Percentiles rank a stretch among this genome's conserved stretches.
Evolutionary conservation across 2,888 invertebrate genomes (phyloP).

Genomic region (Capitulum mitella): DNA sequence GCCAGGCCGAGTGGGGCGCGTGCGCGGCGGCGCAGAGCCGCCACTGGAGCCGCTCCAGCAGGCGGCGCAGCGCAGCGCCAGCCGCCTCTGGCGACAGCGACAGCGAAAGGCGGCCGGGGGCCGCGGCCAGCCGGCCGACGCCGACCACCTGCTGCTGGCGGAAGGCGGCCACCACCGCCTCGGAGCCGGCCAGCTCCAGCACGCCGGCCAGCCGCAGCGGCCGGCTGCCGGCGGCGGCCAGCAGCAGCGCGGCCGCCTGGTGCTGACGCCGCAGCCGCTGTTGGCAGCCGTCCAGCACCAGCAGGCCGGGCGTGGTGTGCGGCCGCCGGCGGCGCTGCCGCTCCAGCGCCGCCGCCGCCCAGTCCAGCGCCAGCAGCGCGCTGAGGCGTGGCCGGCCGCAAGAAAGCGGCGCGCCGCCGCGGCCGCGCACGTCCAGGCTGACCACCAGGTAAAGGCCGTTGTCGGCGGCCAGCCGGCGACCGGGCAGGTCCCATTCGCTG

Average conservation of each 20-base stretch:
- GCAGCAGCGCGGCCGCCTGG: conserved; percentile 9
- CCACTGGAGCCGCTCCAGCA: conserved; percentile 7
- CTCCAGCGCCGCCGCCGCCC: conserved; percentile 40
- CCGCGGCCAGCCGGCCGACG: not conserved
- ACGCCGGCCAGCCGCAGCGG: not conserved
- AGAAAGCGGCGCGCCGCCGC: conserved; percentile 45
- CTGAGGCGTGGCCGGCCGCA: conserved; percentile 32
- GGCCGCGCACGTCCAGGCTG: conserved; percentile 48
- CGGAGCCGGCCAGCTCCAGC: not conserved
- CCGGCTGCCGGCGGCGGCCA: not conserved
- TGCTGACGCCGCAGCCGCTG: conserved; percentile 6
- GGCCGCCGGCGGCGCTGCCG: conserved; percentile 8
- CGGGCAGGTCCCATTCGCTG: conserved; percentile 4
- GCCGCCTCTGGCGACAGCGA: not conserved
- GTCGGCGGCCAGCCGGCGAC: conserved; percentile 37
- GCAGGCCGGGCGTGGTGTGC: not conserved
- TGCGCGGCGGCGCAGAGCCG: not conserved
- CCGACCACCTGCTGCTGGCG: not conserved
- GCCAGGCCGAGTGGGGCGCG: conserved; percentile 10
- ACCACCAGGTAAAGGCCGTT: conserved; percentile 38
- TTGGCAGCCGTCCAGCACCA: conserved; percentile 2
- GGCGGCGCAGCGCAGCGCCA: not conserved
- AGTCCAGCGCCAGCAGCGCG: conserved; percentile 32
- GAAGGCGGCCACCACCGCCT: not conserved
- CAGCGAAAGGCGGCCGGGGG: not conserved